Percentiles rank a stretch among this genome's conserved stretches.
Conservation (phyloP, 2,888 invertebrate species). For the Thymelicus acteon region DNA sequence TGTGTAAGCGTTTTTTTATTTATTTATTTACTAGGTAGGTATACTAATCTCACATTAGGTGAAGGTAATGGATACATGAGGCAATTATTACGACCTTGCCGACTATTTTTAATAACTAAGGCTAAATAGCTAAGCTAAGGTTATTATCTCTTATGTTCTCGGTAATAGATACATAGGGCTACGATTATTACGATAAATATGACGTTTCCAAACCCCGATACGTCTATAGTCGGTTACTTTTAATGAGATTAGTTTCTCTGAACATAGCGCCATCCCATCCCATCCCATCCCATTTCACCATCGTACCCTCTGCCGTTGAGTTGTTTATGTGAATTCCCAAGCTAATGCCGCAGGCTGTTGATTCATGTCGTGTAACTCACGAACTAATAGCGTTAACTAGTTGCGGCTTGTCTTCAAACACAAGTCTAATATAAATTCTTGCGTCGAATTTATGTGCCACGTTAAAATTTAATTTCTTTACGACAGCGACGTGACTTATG, state of each 20-base stretch:
- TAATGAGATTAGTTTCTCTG: background rate
- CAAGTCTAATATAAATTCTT: conserved; percentile 18
- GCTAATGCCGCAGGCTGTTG: conserved; percentile 17
- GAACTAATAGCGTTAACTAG: conserved; percentile 22
- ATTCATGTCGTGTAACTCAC: conserved; percentile 26
- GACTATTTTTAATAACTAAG: too few relatives aligned
- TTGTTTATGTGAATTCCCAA: conserved; percentile 31
- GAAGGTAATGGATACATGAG: too few relatives aligned
- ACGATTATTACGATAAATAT: too few relatives aligned
- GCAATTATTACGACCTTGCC: too few relatives aligned
- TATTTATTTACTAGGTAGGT: too few relatives aligned
- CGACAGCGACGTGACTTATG: background rate
- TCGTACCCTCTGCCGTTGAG: conserved; percentile 16
- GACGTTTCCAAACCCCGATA: too few relatives aligned
- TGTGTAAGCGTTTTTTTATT: too few relatives aligned
- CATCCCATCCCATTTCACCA: background rate
- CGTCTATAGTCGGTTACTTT: background rate
- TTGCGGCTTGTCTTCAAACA: conserved; percentile 25
- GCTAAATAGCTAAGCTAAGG: too few relatives aligned
- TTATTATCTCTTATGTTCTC: too few relatives aligned
- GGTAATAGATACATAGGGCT: too few relatives aligned
- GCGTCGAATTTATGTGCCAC: conserved; percentile 17
- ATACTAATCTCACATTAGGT: too few relatives aligned
- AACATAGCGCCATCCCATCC: background rate
- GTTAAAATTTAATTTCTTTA: conserved; percentile 25